Evolutionary conservation across 2,888 invertebrate genomes (phyloP).

Genomic region (Rhimphoctona megacephalus): DNA sequence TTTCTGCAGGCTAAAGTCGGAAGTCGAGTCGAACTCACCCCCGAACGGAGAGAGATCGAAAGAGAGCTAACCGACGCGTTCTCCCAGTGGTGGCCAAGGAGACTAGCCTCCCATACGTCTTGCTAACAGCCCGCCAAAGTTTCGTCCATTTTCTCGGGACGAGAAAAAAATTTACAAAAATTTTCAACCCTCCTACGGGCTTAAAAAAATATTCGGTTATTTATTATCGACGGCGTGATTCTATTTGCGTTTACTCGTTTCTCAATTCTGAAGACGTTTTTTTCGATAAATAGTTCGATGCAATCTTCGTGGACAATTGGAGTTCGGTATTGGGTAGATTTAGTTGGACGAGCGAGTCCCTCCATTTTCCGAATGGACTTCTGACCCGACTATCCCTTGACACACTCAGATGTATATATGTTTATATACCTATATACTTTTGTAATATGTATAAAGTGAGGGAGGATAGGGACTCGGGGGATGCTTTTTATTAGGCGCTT

Average conservation of each 20-base stretch:
- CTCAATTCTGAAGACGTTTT: conserved; percentile 64
- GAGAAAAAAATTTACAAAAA: conserved; percentile 75
- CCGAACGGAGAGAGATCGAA: conserved; percentile 39
- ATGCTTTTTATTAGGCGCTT: conserved; percentile 84
- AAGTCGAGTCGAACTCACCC: conserved; percentile 83
- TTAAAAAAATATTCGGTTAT: conserved; percentile 11
- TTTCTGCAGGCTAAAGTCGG: conserved; percentile 84
- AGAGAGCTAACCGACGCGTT: conserved; percentile 49
- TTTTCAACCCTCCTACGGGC: neutral
- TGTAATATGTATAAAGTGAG: neutral
- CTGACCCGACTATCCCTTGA: conserved; percentile 83
- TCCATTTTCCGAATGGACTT: conserved; percentile 85
- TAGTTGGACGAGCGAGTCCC: conserved; percentile 84
- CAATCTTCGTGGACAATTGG: conserved; percentile 78
- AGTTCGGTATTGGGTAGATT: conserved; percentile 83
- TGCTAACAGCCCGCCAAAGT: conserved; percentile 82
- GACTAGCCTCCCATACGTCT: conserved; percentile 83
- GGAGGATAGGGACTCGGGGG: conserved; percentile 70
- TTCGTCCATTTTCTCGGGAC: conserved; percentile 75
- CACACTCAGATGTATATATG: conserved; percentile 65
- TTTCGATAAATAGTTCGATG: conserved; percentile 49
- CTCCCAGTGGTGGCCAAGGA: conserved; percentile 80
- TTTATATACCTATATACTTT: conserved; percentile 37
- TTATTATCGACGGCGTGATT: neutral
- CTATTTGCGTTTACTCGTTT: conserved; percentile 16